phyloP scores from a whole-genome alignment of 37 sponge, comb jelly and placozoan species.

The Diacarnus erythraeanus region DNA sequence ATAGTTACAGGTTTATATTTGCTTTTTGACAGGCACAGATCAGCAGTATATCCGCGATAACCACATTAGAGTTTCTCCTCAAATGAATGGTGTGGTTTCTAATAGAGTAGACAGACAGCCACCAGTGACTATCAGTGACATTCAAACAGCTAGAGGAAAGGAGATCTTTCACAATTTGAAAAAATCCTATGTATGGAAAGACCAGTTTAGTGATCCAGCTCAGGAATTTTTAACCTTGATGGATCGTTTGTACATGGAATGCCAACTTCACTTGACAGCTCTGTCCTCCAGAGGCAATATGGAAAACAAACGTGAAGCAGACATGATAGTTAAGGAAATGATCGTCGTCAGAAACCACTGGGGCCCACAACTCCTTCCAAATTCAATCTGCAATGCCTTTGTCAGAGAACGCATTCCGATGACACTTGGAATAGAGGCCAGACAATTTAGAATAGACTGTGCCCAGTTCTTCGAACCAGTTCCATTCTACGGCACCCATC shows the following conservation, averaged over 20 bases:
- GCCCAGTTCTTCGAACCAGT: constrained; percentile 80
- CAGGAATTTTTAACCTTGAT: constrained; percentile 52
- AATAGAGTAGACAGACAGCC: background rate
- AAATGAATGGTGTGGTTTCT: background rate
- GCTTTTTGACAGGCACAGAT: background rate
- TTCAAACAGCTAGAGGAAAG: constrained; percentile 19
- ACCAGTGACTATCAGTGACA: background rate
- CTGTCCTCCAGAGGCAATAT: constrained; percentile 39
- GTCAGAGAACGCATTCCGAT: constrained; percentile 54
- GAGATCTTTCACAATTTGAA: constrained; percentile 17
- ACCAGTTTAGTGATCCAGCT: constrained; percentile 20
- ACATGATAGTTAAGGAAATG: constrained; percentile 55
- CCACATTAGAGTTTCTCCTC: background rate
- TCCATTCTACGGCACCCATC: constrained; percentile 47
- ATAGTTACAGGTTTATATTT: too few species aligned
- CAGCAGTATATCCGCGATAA: background rate
- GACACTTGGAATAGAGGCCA: constrained; percentile 4
- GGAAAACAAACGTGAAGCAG: constrained; percentile 48
- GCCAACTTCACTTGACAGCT: constrained; percentile 49
- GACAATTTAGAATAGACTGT: constrained; percentile 63
- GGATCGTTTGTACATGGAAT: constrained; percentile 67
- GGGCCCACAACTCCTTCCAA: constrained; percentile 55
- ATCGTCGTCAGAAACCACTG: constrained; percentile 55
- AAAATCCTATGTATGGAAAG: constrained; percentile 52
- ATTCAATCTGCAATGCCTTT: constrained; percentile 59